These are phyloP conservation scores for Micrastur ruficollis DNA, from an alignment of 2,797 vertebrate species.

Conservation along the genomic window DNA sequence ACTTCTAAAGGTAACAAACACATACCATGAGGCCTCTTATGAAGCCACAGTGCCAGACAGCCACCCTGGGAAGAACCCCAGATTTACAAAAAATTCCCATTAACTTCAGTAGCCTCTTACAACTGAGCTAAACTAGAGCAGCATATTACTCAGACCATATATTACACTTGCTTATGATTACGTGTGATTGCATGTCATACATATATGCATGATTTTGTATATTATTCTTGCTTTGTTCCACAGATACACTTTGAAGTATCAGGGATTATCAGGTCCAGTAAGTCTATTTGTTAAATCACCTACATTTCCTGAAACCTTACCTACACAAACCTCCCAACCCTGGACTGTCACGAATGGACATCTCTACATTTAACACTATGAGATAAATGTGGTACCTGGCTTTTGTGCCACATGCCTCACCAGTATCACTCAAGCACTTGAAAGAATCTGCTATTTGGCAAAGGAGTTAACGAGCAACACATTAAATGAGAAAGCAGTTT, in stretches of 20 bases:
- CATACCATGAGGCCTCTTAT: neutral
- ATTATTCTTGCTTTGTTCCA: neutral
- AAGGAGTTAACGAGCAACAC: fast-evolving
- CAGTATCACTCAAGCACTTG: neutral
- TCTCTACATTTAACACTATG: neutral
- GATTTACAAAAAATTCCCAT: neutral
- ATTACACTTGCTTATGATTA: neutral
- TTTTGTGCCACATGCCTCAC: neutral
- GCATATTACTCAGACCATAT: neutral
- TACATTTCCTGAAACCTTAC: neutral
- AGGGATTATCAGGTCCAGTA: neutral
- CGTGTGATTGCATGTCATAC: neutral
- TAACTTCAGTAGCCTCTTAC: neutral
- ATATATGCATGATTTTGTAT: neutral
- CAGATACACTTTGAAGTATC: neutral
- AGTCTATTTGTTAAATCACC: neutral
- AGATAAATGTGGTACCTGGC: neutral
- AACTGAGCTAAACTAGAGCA: neutral
- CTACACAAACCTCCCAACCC: neutral
- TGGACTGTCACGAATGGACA: fast-evolving
- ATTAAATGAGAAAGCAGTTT: fast-evolving
- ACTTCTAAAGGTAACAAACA: neutral
- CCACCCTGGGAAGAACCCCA: neutral
- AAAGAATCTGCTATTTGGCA: neutral
- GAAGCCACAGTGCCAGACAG: neutral